Percentiles rank a stretch among this genome's conserved stretches.
phyloP scores from a whole-genome alignment of 2,888 invertebrate genomes.

The Caenorhabditis sp. region DNA sequence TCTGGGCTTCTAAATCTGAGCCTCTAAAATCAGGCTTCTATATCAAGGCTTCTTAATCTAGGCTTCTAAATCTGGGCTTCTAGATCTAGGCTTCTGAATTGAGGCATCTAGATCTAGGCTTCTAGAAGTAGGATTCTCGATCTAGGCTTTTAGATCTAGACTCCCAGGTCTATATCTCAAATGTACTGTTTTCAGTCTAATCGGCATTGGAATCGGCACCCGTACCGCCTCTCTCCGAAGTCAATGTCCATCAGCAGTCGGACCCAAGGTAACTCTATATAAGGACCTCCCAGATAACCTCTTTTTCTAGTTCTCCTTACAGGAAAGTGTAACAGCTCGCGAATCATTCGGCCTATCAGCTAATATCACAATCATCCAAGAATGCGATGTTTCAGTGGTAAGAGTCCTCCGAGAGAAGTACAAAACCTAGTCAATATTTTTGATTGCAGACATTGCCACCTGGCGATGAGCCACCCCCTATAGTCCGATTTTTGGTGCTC shows the following conservation, averaged over 20 bases:
- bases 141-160: no score
- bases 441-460: constrained; percentile 13
- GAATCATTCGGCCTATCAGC: constrained; percentile 40
- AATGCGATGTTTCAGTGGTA: constrained; percentile 27
- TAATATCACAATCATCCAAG: constrained; percentile 52
- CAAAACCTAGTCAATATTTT: neutral
- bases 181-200: no score
- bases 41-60: no score
- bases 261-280: constrained; percentile 35
- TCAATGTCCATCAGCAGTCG: constrained; percentile 42
- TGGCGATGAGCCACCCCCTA: constrained; percentile 22
- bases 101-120: no score
- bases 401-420: neutral
- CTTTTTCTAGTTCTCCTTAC: constrained; percentile 37
- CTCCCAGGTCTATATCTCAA: no score
- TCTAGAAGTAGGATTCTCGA: no score
- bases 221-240: constrained; percentile 51
- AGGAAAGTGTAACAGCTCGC: constrained; percentile 41
- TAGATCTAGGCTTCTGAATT: no score
- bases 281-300: no score
- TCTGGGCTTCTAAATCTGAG: no score
- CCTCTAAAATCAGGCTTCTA: no score
- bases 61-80: no score
- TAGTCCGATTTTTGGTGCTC: constrained; percentile 48
- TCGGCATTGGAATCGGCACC: constrained; percentile 56